A percentile compares a stretch with the other conserved stretches of the same genome.
Evolutionary conservation across 2,797 vertebrate genomes (phyloP).

Genomic region (Halcyon badia): DNA sequence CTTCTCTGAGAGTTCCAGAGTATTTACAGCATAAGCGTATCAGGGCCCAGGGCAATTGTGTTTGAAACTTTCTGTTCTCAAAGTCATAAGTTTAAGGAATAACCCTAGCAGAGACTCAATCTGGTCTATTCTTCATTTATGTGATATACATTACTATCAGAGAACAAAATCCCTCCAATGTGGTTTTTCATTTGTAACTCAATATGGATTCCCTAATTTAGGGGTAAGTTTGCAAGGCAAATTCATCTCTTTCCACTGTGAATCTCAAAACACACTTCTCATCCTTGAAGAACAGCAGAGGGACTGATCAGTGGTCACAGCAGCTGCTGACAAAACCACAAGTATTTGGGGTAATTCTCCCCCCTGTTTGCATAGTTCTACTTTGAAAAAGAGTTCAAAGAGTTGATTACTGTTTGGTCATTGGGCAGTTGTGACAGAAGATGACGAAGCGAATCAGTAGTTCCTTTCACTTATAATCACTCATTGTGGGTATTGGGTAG

Average conservation of each 20-base stretch:
- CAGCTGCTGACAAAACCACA: slow-evolving; percentile 19
- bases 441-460: slow-evolving; percentile 63
- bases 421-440: slow-evolving; percentile 64
- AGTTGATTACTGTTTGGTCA: slow-evolving; percentile 21
- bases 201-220: neutral
- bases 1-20: neutral
- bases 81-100: neutral
- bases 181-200: neutral
- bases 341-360: neutral
- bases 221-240: neutral
- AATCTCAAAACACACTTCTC: neutral
- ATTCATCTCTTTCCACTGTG: neutral
- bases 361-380: neutral
- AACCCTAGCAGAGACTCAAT: neutral
- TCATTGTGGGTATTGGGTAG: slow-evolving; percentile 34
- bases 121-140: neutral
- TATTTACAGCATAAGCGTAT: neutral
- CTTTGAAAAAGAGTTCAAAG: slow-evolving; percentile 65
- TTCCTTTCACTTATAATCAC: slow-evolving; percentile 61
- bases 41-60: neutral
- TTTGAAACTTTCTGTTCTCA: neutral
- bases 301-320: slow-evolving; percentile 66
- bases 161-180: neutral
- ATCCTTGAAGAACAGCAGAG: neutral
- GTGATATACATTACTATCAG: neutral